Conservation (phyloP, 2,113 vertebrate species). For the Eretmochelys imbricata region DNA sequence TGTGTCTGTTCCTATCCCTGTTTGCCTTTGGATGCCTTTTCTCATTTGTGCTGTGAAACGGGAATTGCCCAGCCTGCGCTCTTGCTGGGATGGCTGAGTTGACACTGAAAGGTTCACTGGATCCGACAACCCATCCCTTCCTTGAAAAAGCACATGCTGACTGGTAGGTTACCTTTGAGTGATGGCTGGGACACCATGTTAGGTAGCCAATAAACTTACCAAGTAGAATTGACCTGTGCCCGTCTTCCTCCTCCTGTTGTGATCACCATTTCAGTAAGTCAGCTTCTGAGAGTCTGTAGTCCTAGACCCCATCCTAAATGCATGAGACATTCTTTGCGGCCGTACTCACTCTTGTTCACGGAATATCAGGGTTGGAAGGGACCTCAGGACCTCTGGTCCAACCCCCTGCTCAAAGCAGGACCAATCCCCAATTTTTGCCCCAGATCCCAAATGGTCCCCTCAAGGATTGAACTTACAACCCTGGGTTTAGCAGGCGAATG, state of each 20-base stretch:
- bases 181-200: not conserved
- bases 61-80: not conserved
- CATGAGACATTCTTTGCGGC: not conserved
- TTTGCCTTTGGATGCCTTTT: not conserved
- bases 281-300: not conserved
- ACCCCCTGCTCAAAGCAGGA: too few relatives aligned
- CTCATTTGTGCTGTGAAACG: not conserved
- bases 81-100: not conserved
- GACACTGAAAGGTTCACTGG: not conserved
- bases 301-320: not conserved
- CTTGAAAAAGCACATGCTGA: not conserved
- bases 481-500: too few relatives aligned
- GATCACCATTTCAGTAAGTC: not conserved
- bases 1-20: not conserved
- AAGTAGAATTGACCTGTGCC: not conserved
- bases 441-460: too few relatives aligned
- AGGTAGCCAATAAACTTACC: not conserved
- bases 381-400: too few relatives aligned
- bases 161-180: not conserved
- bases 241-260: not conserved
- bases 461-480: too few relatives aligned
- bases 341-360: not conserved
- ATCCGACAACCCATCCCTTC: not conserved
- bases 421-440: too few relatives aligned
- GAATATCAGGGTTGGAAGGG: too few relatives aligned